A percentile compares a stretch with the other conserved stretches of the same genome.
These are phyloP conservation scores for Grammomys dolichurus DNA, from an alignment of 2,113 vertebrate genomes.

Conservation along the genomic window DNA sequence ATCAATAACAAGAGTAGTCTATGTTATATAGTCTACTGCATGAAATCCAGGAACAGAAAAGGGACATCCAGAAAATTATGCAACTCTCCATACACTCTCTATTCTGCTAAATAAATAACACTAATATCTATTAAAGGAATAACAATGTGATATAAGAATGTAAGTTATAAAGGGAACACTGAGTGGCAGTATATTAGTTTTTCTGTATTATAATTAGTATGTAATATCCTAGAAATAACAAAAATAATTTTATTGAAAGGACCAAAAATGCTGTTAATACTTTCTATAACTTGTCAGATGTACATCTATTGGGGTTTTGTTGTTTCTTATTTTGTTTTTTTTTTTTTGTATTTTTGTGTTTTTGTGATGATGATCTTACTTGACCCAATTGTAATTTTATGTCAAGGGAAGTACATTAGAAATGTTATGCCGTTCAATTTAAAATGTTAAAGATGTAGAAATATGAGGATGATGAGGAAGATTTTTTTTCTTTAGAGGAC, in stretches of 20 bases:
- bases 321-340: not conserved
- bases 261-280: not conserved
- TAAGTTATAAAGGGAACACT: not conserved
- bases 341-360: not conserved
- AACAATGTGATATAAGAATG: not conserved
- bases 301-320: not conserved
- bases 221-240: not conserved
- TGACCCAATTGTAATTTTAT: not conserved
- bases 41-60: not conserved
- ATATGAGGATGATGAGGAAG: not conserved
- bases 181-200: no score
- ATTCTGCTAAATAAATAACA: not conserved
- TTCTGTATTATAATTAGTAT: not conserved
- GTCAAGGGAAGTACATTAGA: not conserved
- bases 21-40: no score
- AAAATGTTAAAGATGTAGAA: not conserved
- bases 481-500: not conserved
- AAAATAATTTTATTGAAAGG: not conserved
- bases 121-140: not conserved
- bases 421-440: not conserved
- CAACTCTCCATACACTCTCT: not conserved
- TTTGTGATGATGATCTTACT: not conserved
- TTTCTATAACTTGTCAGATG: not conserved
- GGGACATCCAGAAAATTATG: not conserved
- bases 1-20: not conserved